Evolutionary conservation across 2,797 vertebrate species (phyloP).

Genomic region (Molossus molossus): DNA sequence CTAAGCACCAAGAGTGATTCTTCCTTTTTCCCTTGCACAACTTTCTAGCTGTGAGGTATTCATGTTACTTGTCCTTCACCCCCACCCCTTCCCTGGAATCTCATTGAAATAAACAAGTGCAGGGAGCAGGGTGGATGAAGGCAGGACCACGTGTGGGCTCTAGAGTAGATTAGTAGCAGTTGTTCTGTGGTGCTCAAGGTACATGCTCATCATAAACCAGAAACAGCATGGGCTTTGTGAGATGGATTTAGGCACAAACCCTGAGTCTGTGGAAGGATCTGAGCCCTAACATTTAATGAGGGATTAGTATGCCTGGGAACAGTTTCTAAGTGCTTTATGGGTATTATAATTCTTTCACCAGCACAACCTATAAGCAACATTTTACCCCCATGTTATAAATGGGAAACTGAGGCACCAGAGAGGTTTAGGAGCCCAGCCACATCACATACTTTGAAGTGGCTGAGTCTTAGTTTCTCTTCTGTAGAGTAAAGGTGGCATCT

Average conservation of each 20-base stretch:
- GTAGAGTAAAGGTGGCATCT: background rate
- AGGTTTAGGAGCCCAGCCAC: background rate
- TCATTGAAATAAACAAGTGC: background rate
- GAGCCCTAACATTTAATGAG: background rate
- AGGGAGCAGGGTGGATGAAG: background rate
- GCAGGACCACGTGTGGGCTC: background rate
- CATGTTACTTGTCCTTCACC: background rate
- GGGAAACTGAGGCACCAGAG: conserved; percentile 40
- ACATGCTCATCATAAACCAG: background rate
- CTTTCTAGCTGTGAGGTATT: background rate
- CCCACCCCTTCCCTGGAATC: background rate
- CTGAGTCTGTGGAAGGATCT: background rate
- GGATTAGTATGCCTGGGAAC: background rate
- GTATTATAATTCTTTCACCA: conserved; percentile 6
- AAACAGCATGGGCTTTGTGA: background rate
- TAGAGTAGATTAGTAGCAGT: background rate
- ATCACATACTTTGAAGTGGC: background rate
- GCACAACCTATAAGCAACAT: background rate
- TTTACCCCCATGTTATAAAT: background rate
- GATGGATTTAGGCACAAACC: background rate
- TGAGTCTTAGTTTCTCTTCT: background rate
- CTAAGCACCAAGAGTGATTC: background rate
- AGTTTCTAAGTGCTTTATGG: background rate
- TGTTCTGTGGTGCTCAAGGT: background rate
- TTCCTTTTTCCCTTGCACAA: background rate